phyloP scores from a whole-genome alignment of 2,797 vertebrate genomes.

The Odontamblyopus lacepedii region DNA sequence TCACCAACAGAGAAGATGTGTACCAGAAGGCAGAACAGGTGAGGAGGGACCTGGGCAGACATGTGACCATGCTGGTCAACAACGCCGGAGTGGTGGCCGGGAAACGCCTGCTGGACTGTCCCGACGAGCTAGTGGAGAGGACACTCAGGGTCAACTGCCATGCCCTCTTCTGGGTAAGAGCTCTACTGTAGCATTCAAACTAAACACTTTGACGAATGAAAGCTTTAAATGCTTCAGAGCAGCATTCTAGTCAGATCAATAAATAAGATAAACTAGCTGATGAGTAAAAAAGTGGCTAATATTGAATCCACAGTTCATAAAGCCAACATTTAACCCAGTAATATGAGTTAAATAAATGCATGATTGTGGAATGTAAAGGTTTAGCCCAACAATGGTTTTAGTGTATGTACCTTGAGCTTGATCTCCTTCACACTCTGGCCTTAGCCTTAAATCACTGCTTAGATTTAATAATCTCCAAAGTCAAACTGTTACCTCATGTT shows the following conservation, averaged over 20 bases:
- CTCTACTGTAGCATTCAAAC: not conserved
- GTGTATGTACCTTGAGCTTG: slow-evolving; percentile 22
- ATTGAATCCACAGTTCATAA: not conserved
- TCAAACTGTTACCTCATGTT: slow-evolving; percentile 12
- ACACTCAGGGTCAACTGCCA: slow-evolving; percentile 77
- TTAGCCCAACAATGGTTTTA: not conserved
- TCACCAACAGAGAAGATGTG: slow-evolving; percentile 63
- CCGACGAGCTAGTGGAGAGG: slow-evolving; percentile 70
- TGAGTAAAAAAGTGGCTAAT: not conserved
- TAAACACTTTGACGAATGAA: not conserved
- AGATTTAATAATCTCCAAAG: slow-evolving; percentile 33
- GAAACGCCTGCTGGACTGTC: slow-evolving; percentile 66
- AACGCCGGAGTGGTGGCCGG: slow-evolving; percentile 74
- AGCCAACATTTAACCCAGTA: not conserved
- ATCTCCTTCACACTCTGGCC: slow-evolving; percentile 37
- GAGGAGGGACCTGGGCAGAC: slow-evolving; percentile 62
- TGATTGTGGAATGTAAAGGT: not conserved
- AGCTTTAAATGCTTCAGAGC: not conserved
- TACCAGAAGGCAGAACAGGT: slow-evolving; percentile 53
- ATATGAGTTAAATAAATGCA: not conserved
- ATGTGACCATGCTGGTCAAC: slow-evolving; percentile 74
- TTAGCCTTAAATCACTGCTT: slow-evolving; percentile 51
- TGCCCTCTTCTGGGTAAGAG: slow-evolving; percentile 76
- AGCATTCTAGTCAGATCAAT: not conserved
- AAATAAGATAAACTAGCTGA: not conserved